Conservation (phyloP, 2,888 invertebrate species). For the Nowickia ferox region DNA sequence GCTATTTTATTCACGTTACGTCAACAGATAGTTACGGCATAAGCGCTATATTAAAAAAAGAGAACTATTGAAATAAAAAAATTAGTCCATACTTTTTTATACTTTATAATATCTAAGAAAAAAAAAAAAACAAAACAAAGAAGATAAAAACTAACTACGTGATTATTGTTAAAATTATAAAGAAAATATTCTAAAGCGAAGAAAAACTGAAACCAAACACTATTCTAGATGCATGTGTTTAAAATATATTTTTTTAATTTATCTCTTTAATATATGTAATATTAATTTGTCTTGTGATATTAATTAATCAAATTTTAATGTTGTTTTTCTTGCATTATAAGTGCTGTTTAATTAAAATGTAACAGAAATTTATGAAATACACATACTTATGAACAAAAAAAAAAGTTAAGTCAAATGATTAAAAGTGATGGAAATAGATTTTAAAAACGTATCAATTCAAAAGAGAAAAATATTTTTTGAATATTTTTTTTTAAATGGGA, state of each 20-base stretch:
- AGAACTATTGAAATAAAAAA: slow-evolving; percentile 60
- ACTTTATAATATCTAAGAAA: slow-evolving; percentile 53
- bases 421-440: too few species aligned
- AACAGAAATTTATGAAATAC: background rate
- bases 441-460: too few species aligned
- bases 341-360: background rate
- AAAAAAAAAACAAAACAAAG: background rate
- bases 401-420: too few species aligned
- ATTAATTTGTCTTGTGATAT: slow-evolving; percentile 64
- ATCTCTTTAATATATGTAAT: slow-evolving; percentile 6
- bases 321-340: slow-evolving; percentile 19
- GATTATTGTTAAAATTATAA: slow-evolving; percentile 14
- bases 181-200: slow-evolving; percentile 7
- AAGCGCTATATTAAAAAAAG: background rate
- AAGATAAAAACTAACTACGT: background rate
- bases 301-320: slow-evolving; percentile 42
- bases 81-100: slow-evolving; percentile 70
- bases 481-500: too few species aligned
- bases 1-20: too few species aligned
- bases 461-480: too few species aligned
- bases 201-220: slow-evolving; percentile 8
- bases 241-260: background rate
- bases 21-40: too few species aligned
- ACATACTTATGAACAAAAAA: background rate
- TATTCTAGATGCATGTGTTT: background rate